These are phyloP conservation scores for Branchinecta lindahli DNA, from an alignment of 1,140 invertebrate species.

Conservation along the genomic window DNA sequence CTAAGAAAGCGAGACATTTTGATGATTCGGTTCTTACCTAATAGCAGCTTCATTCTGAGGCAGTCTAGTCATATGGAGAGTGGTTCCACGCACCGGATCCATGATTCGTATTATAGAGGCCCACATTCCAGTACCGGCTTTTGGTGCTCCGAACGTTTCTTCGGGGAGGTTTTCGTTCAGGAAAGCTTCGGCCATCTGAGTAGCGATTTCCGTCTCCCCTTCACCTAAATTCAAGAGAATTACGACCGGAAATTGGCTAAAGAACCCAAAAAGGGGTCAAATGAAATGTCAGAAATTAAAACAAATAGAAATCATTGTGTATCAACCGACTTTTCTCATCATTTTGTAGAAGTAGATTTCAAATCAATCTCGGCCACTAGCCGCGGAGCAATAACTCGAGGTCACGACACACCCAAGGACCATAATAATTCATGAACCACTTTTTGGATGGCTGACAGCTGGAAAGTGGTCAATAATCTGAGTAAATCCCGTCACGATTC, in stretches of 20 bases:
- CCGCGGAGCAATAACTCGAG: too few species aligned
- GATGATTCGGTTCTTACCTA: conserved; percentile 40
- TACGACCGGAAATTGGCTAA: neutral
- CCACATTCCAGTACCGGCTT: conserved; percentile 92
- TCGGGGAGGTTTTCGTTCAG: conserved; percentile 88
- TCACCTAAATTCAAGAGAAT: conserved; percentile 31
- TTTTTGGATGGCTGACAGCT: too few species aligned
- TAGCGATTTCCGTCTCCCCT: conserved; percentile 83
- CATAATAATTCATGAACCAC: too few species aligned
- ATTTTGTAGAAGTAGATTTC: too few species aligned
- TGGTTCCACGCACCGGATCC: conserved; percentile 69
- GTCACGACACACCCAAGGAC: too few species aligned
- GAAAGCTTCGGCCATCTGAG: conserved; percentile 93
- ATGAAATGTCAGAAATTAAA: neutral
- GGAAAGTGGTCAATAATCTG: too few species aligned
- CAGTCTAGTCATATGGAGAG: conserved; percentile 59
- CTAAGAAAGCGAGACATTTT: conserved; percentile 7
- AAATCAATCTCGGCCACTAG: too few species aligned
- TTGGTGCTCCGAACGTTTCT: conserved; percentile 81
- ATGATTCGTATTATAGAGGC: conserved; percentile 84
- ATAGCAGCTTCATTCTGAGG: conserved; percentile 95
- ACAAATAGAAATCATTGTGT: too few species aligned
- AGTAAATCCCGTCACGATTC: too few species aligned
- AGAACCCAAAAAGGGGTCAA: neutral
- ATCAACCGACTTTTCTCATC: too few species aligned